A percentile compares a stretch with the other conserved stretches of the same genome.
Evolutionary conservation across 2,113 vertebrate species (phyloP).

Genomic region (Oreochromis niloticus): DNA sequence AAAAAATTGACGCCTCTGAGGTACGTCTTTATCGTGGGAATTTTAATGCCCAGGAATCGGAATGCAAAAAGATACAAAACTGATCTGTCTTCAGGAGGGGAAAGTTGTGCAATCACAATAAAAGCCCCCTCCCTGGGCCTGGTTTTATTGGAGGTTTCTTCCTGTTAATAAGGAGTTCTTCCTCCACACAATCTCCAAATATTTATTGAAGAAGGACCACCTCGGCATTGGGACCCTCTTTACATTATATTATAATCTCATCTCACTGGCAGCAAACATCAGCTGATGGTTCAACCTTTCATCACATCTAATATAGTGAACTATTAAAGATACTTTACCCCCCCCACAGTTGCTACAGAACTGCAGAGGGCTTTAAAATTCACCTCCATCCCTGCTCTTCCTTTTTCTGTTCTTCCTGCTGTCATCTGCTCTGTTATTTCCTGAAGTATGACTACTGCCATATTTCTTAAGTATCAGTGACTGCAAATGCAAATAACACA

Average conservation of each 20-base stretch:
- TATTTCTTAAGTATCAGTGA: neutral
- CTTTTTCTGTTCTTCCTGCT: neutral
- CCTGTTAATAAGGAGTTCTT: neutral
- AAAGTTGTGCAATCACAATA: neutral
- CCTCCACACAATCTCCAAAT: neutral
- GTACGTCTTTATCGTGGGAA: fast-evolving
- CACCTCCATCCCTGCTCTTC: neutral
- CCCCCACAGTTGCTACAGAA: no score
- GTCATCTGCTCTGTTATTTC: neutral
- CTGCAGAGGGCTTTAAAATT: neutral
- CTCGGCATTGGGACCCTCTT: neutral
- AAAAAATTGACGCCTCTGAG: fast-evolving
- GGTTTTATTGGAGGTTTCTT: neutral
- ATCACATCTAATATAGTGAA: neutral
- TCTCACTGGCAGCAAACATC: neutral
- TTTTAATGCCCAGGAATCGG: fast-evolving
- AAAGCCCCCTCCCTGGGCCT: fast-evolving
- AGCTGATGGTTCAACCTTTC: neutral
- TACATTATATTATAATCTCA: fast-evolving
- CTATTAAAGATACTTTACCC: neutral
- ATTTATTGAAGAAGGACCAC: neutral
- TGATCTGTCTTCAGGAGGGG: neutral
- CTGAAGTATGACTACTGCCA: neutral
- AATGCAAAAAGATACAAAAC: neutral
- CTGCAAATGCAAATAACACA: neutral